Base-by-base conservation (phyloP, 2,113 vertebrate genomes). In the Willisornis vidua region DNA sequence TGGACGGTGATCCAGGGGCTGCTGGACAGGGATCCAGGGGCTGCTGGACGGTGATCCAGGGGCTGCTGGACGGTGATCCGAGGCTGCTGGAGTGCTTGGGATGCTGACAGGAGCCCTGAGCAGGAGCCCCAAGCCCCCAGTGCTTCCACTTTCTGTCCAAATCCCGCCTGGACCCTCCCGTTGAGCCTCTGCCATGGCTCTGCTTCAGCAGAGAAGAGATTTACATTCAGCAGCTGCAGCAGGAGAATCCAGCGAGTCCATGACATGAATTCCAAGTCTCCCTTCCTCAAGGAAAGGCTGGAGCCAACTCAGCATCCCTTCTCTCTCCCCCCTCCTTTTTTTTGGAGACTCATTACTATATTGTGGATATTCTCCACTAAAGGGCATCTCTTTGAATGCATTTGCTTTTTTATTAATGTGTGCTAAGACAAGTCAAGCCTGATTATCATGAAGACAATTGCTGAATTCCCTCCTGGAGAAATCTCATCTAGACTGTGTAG, bases 371-470 rank as follows among this genome's bases (percentile, higher is more conserved):
- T 97, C 97, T 96, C 97, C 83, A 65, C 75, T 86, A 98, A 98
- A 98, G 98, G 98, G 97, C 98, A 97, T 96, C 98, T 98, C 97
- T 98, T 95, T 96, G 45, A 94, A 96, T 63, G 94, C 97, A 97
- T 97, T 97, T 93, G 81, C 98, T 95, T 97, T 97, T 96, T 97
- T 97, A 98, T 98, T 98, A 98, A 98, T 97, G 98, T 97, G 97
- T 96, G 97, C 95, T 97, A 98, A 98, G 97, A 97, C 97, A 89
- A 98, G 97, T 98, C 97, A 98, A 95, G 98, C 96, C 98, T 97
- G 96, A 98, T 98, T 98, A 98, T 97, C 98, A 98, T 97, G 98
- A 98, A 98, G 97, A 98, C 98, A 98, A 98, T 98, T 96, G 97
- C 97, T 85, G 96, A 97, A 97, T 97, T 96, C 97, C 97, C 97